Percentiles rank a stretch among this genome's conserved stretches.
Evolutionary conservation across 1,140 invertebrate species (phyloP).

Genomic region (Penaeus indicus): DNA sequence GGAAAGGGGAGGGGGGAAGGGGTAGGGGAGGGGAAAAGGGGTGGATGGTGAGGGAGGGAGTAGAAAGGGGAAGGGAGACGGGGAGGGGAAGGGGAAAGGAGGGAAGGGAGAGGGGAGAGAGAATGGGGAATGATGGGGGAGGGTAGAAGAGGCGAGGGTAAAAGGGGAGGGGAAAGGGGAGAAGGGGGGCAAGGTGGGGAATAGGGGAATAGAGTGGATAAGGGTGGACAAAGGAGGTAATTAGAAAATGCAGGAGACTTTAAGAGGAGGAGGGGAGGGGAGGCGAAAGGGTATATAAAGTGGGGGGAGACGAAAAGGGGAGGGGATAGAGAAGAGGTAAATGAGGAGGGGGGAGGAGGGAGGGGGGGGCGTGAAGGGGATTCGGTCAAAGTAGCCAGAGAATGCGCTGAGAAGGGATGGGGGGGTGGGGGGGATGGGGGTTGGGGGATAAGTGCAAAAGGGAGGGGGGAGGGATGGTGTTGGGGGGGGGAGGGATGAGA

Average conservation of each 20-base stretch:
- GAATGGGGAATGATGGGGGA: background rate
- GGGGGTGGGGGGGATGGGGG: too few species aligned
- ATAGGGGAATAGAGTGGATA: too few species aligned
- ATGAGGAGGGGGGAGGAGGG: background rate
- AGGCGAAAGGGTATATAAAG: too few species aligned
- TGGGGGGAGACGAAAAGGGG: background rate
- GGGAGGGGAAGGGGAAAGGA: background rate
- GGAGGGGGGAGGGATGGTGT: background rate
- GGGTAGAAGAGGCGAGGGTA: background rate
- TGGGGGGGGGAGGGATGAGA: background rate
- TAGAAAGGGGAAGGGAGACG: background rate
- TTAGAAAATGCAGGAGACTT: too few species aligned
- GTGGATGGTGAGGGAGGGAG: background rate
- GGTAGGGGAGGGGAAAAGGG: conserved; percentile 13
- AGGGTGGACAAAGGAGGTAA: too few species aligned
- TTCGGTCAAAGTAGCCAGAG: background rate
- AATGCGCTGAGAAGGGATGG: background rate
- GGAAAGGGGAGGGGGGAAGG: too few species aligned
- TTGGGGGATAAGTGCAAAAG: too few species aligned
- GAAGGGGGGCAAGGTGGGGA: too few species aligned
- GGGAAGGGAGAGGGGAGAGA: too few species aligned
- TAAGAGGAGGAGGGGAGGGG: too few species aligned
- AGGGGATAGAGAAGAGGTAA: background rate
- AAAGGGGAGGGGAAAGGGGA: background rate
- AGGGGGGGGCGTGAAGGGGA: background rate